Base-by-base conservation (phyloP, 2,888 invertebrate genomes). In the Ectemnius cavifrons region DNA sequence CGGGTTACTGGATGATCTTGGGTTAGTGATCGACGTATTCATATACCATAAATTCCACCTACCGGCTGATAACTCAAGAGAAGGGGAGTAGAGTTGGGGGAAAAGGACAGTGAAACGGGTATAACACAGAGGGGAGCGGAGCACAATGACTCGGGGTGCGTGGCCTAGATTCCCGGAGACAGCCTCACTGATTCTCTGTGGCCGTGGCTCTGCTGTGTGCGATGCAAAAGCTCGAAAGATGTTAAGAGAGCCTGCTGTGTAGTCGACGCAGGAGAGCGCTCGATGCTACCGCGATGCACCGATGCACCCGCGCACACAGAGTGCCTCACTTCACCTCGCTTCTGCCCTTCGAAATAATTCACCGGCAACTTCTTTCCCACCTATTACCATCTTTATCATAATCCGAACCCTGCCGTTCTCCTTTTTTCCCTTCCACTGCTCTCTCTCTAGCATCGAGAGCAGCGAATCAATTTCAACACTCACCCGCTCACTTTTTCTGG, bases 61-160 rank as follows among this genome's bases (percentile, higher is more conserved):
- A 8, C 8, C 37, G 11, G 37, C 52, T 52, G 52, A 16, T 5
- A 14, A 6, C 52, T 14, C 16, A 23, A 23, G 2, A 23, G 23
- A 0, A 3, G n/a, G 52, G 14, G 52, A 52, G 2, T 16, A 5
- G 52, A 11, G 1, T 52, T 16, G n/a, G 5, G 52, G 52, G 52
- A 5, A 6, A 16, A 52, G 52, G 52, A 13, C 4, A 52, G 52
- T 6, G 46, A 52, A 52, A 59, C 23, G 23, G 23, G 23, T 23
- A 23, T 23, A 23, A 23, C 3, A 23, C 23, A 20, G 52, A 67
- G 52, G 20, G 63, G 62, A 58, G 52, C 37, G 37, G 20, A 27
- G 64, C 52, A 67, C 63, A 61, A 67, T 63, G 64, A 59, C 64
- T 72, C 57, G 67, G 47, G 58, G 37, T 72, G 72, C 61, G 67